Base-by-base conservation (phyloP, 2,888 invertebrate species). In the Mayetiola destructor region DNA sequence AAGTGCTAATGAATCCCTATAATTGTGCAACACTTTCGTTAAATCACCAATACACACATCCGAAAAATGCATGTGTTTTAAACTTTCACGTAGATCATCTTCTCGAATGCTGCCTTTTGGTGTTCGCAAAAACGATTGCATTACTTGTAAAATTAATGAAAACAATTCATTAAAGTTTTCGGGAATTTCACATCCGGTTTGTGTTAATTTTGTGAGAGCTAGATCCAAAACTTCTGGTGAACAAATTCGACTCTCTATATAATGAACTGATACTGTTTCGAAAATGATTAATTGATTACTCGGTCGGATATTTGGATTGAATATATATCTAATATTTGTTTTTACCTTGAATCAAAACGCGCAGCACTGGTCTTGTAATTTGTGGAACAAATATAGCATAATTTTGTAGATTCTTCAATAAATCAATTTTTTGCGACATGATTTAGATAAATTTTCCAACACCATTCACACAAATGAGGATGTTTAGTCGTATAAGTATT, bases 31-130 rank as follows among this genome's bases (percentile, higher is more conserved):
- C 56, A 77, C 76, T 60, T 75, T 74, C 40, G 72, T 68, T 59
- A 77, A 68, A 60, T 77, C 77, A 20, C 76, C 74, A 23, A 74
- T 69, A 59, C 75, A 76, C 40, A 74, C 75, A 37, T 74, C 68
- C 36, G 71, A 66, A 55, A 76, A 70, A 63, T 75, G 75, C 3
- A 74, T 60, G 59, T 77, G 76, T 57, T 71, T 69, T 27, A 77
- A 64, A 56, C 70, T 73, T 61, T 75, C 73, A 16, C 73, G 72
- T 23, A 77, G 66, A 60, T 76, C 76, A 21, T 68, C 63, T 57
- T 71, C 72, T 59, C 75, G 76, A 0, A 77, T 66, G 36, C 65
- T 68, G 21, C 73, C 73, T 35, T 69, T 70, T 1, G 73, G 68
- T 39, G 70, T 71, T 16, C 75, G 68, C 27, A 77, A 63, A 66